Evolutionary conservation across 2,113 vertebrate species (phyloP), one percentile per base, ranked within the genome.

Genomic region (Benthochromis sp.): DNA sequence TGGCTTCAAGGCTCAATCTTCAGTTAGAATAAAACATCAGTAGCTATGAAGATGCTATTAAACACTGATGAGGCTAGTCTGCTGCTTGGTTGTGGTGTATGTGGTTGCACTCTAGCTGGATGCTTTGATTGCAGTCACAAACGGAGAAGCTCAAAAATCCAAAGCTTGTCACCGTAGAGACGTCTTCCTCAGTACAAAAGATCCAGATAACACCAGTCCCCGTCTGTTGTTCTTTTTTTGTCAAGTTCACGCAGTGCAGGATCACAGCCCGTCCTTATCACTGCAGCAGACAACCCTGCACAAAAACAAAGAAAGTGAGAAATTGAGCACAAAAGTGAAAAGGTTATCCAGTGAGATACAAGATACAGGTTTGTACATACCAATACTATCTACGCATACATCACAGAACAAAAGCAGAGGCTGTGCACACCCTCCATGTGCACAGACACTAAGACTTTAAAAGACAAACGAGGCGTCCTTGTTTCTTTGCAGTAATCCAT

Each of bases 21-120:
- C 81, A 87, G 38, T 90, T 84, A 90, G 73, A 84, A 85, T 57
- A 40, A 89, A 90, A 17, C 84, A 83, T 89, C 82, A 69, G 80
- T 54, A 24, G 61, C 89, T 84, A 86, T 95, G 92, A 87, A 84
- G 66, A 81, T 38, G 57, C 19, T 36, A 43, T 93, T 6, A 92
- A 94, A 61, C 82, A 92, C 92, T 79, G 50, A 92, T 13, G 34
- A 52, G 27, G 31, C 5, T 2, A 29, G 11, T 47, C 79, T 43
- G 57, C 71, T 53, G 45, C 71, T 50, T 50, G 43, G 43, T 31
- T 27, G 40, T 47, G 71, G 43, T 84, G 17, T 63, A 40, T 83
- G 82, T 10, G 89, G 87, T 85, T 63, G 29, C 13, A 50, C 38
- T 55, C 34, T 24, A 83, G 61, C 10, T 7, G 79, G 54, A 36